These are phyloP conservation scores for Muntiacus reevesi DNA, from an alignment of 2,113 vertebrate species.

Conservation along the genomic window DNA sequence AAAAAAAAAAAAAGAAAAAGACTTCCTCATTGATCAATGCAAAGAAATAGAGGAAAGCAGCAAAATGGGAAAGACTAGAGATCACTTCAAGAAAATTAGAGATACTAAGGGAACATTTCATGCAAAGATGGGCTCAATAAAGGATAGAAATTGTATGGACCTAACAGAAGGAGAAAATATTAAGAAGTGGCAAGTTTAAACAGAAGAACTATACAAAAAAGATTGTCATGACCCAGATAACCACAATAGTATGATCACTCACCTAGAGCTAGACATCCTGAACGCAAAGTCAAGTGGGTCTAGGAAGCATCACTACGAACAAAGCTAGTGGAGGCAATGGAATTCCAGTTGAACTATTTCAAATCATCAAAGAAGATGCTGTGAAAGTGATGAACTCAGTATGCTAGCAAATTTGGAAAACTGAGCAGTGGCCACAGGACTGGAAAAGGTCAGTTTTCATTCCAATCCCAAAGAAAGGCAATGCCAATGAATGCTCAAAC, in stretches of 20 bases:
- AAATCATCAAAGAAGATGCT: not conserved
- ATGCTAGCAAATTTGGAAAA: not conserved
- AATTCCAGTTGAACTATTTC: not conserved
- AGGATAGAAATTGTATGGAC: not conserved
- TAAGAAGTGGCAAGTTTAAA: not conserved
- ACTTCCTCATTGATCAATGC: not conserved
- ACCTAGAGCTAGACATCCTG: not conserved
- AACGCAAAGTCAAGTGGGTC: not conserved
- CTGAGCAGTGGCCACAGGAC: not conserved
- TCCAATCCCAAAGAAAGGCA: not conserved
- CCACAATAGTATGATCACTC: not conserved
- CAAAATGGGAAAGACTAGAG: not conserved
- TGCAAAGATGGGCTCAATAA: not conserved
- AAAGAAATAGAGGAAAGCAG: not conserved
- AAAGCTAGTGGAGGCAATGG: fast-evolving
- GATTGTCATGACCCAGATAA: not conserved
- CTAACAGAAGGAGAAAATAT: not conserved
- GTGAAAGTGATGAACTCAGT: not conserved
- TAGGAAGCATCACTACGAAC: not conserved
- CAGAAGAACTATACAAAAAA: not conserved
- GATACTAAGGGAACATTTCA: not conserved
- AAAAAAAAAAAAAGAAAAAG: not conserved
- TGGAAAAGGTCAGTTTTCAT: not conserved
- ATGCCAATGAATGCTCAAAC: not conserved
- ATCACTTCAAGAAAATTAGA: not conserved